Base-by-base conservation (phyloP, 2,888 invertebrate genomes). In the Ectobius pallidus region DNA sequence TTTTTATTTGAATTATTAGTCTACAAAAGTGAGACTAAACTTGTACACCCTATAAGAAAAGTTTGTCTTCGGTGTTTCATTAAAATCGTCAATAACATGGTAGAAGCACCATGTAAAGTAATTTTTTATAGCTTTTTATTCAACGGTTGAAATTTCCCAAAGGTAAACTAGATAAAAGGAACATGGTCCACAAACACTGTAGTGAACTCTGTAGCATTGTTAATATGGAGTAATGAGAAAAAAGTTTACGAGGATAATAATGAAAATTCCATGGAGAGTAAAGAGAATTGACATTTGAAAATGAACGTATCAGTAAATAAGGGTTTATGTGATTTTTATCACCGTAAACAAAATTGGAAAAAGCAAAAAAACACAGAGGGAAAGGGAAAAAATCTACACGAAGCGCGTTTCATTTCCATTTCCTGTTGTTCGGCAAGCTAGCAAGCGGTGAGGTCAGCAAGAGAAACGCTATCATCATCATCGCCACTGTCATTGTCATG, bases 381-480 rank as follows among this genome's bases (percentile, higher is more conserved):
- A 25, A 25, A 55, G 3, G n/a, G n/a, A 58, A 25, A 30, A 58
- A 3, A 30, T 27, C 25, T 22, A 9, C 22, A 52, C n/a, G 58
- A 18, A 65, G 18, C 39, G 32, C 39, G 58, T 70, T 70, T 58
- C 70, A 61, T 61, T 55, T 70, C 70, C 42, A 55, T 44, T 70
- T 44, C 58, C 70, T 61, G 61, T 18, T 55, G 34, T n/a, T n/a
- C n/a, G n/a, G n/a, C n/a, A n/a, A n/a, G n/a, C n/a, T 32, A 32
- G 22, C n/a, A n/a, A n/a, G n/a, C n/a, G n/a, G n/a, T n/a, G 27
- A 25, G 27, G 1, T 3, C 25, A 16, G 61, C 16, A 22, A 27
- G 22, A 16, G 30, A 25, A 27, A 69, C 69, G 69, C 72, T 67
- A 55, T 69, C 61, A 69, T 62, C 62, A 72, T 69, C 68, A 69